phyloP scores from a whole-genome alignment of 2,113 vertebrate genomes.

The Thamnophis sirtalis region DNA sequence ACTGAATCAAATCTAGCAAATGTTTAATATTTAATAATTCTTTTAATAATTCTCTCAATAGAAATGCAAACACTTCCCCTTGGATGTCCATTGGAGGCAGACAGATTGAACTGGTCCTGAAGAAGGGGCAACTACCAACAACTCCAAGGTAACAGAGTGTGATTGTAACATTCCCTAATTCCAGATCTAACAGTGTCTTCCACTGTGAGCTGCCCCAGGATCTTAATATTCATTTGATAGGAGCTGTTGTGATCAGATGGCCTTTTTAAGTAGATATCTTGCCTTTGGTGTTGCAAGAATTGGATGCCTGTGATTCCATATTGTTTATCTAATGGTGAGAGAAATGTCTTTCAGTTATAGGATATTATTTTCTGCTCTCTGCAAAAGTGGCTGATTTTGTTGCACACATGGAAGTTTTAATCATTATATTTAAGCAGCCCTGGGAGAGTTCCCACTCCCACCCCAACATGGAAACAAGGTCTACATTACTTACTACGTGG shows the following conservation, averaged over 20 bases:
- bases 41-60: not conserved
- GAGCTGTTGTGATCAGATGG: constrained; percentile 35
- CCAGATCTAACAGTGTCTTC: not conserved
- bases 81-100: not conserved
- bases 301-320: constrained; percentile 50
- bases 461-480: constrained; percentile 74
- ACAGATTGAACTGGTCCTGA: not conserved
- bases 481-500: constrained; percentile 79
- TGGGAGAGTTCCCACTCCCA: constrained; percentile 63
- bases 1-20: not conserved
- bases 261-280: constrained; percentile 40
- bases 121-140: not conserved
- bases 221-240: constrained; percentile 43
- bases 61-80: not conserved
- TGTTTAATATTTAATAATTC: not conserved
- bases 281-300: constrained; percentile 21
- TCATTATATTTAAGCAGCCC: constrained; percentile 77
- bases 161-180: not conserved
- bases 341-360: constrained; percentile 59
- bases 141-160: not conserved
- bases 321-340: constrained; percentile 55
- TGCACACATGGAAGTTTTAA: constrained; percentile 75
- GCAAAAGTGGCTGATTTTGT: constrained; percentile 61
- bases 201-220: not conserved
- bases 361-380: constrained; percentile 39